Conservation (phyloP, 2,888 invertebrate genomes). For the Troides helena region DNA sequence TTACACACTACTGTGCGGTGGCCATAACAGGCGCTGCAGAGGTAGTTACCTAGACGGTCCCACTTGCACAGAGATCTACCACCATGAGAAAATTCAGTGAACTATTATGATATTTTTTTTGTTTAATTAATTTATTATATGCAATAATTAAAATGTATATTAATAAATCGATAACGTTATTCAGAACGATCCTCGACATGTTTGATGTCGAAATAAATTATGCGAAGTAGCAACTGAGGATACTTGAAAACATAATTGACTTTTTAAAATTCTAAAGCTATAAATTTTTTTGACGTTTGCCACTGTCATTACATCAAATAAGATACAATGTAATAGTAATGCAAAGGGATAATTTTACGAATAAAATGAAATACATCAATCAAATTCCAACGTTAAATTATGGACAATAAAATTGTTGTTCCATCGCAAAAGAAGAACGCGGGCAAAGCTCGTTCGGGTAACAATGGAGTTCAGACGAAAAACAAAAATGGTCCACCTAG, state of each 20-base stretch:
- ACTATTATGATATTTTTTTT: too few species aligned
- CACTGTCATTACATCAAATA: constrained; percentile 6
- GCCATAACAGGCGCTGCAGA: too few species aligned
- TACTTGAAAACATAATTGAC: not conserved
- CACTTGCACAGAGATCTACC: too few species aligned
- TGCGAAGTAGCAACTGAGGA: not conserved
- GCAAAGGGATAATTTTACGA: not conserved
- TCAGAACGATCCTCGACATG: too few species aligned
- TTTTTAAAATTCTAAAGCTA: not conserved
- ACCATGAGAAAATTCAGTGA: too few species aligned
- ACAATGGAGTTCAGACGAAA: constrained; percentile 40
- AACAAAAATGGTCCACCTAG: constrained; percentile 48
- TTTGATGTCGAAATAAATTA: not conserved
- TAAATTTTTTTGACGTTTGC: not conserved
- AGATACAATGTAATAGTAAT: constrained; percentile 23
- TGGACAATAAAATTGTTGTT: constrained; percentile 54
- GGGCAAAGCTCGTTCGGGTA: constrained; percentile 54
- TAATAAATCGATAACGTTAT: too few species aligned
- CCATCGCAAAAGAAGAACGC: constrained; percentile 49
- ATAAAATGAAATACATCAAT: constrained; percentile 27
- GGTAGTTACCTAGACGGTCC: too few species aligned
- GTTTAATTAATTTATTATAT: too few species aligned
- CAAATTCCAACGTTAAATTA: constrained; percentile 44
- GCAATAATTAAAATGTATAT: too few species aligned
- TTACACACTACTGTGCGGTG: too few species aligned